A percentile compares a stretch with the other conserved stretches of the same genome.
Evolutionary conservation across 53 echinoderm and acorn worm genomes (phyloP).

Genomic region (Zoroaster sp.): DNA sequence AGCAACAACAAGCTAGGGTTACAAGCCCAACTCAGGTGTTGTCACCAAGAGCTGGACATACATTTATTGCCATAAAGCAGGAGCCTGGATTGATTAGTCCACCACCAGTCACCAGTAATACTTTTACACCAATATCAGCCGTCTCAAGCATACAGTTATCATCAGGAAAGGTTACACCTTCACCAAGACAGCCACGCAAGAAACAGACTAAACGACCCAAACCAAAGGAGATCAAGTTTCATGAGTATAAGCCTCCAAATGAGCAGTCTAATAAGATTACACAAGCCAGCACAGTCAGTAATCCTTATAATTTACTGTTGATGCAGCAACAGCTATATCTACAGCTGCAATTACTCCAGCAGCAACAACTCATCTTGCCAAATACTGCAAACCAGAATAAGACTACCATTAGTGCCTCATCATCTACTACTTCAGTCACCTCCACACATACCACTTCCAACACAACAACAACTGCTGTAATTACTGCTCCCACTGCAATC

Average conservation of each 20-base stretch:
- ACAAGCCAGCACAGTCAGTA: conserved; percentile 56
- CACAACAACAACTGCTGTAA: conserved; percentile 3
- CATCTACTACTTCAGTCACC: conserved; percentile 46
- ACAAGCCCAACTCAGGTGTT: conserved; percentile 25
- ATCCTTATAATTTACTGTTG: conserved; percentile 85
- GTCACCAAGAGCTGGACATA: conserved; percentile 33
- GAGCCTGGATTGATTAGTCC: conserved; percentile 92
- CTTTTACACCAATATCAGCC: conserved; percentile 29
- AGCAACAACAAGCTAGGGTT: conserved; percentile 18
- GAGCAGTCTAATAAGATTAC: conserved; percentile 77
- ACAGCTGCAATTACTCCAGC: conserved; percentile 90
- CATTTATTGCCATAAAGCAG: conserved; percentile 74
- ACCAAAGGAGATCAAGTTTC: conserved; percentile 98
- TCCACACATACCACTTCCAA: conserved; percentile 33
- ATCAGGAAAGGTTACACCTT: conserved; percentile 43
- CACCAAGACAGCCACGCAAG: conserved; percentile 75
- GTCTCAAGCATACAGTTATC: conserved; percentile 24
- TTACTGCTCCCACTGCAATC: not conserved
- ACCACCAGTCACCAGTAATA: conserved; percentile 50
- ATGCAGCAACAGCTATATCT: conserved; percentile 95
- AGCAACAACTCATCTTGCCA: conserved; percentile 85
- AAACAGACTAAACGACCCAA: conserved; percentile 89
- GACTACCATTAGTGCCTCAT: conserved; percentile 65
- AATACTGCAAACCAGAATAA: conserved; percentile 62
- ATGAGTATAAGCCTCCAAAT: conserved; percentile 98